Evolutionary conservation across 2,113 vertebrate species (phyloP).

Genomic region (Asarcornis scutulata): DNA sequence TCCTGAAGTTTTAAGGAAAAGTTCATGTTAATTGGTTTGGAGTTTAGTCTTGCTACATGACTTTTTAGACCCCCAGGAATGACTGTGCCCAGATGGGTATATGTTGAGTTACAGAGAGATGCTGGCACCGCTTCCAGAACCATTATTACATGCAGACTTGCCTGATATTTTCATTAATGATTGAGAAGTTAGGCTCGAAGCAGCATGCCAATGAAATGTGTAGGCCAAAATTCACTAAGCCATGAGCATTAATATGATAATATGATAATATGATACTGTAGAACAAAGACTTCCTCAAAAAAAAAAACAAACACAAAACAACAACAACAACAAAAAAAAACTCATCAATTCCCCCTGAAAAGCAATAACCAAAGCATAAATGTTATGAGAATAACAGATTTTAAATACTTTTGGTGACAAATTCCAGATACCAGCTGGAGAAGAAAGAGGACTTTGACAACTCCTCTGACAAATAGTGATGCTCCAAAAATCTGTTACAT

Average conservation of each 20-base stretch:
- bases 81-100: not conserved
- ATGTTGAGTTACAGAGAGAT: not conserved
- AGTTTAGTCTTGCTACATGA: not conserved
- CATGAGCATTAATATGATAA: not conserved
- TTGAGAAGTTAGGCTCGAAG: not conserved
- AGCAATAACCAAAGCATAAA: not conserved
- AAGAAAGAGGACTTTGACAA: not conserved
- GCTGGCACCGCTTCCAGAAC: not conserved
- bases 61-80: not conserved
- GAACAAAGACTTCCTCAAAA: not conserved
- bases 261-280: not conserved
- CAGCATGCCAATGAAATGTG: not conserved
- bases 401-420: not conserved
- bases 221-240: not conserved
- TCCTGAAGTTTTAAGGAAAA: slow-evolving; percentile 24
- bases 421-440: not conserved
- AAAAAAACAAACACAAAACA: not conserved
- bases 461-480: not conserved
- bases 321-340: not conserved
- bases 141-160: not conserved
- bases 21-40: slow-evolving; percentile 15
- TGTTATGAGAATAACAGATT: not conserved
- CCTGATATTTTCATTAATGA: slow-evolving; percentile 16
- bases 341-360: not conserved
- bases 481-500: not conserved